Conservation (phyloP, 2,888 invertebrate genomes). For the Drosophila bunnanda region DNA sequence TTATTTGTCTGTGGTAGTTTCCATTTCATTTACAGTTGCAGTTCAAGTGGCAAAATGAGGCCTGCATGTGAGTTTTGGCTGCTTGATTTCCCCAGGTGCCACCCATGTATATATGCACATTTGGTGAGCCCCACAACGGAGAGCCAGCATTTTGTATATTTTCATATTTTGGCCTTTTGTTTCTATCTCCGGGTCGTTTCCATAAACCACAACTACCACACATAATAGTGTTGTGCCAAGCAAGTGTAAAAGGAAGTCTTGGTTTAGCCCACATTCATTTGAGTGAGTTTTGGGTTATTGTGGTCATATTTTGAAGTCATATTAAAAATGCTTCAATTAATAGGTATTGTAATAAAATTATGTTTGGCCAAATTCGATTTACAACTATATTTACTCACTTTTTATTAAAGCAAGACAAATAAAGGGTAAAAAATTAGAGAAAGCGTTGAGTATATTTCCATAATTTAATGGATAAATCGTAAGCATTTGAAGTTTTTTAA, state of each 20-base stretch:
- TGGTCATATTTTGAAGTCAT: background rate
- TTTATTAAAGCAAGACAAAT: background rate
- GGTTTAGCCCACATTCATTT: background rate
- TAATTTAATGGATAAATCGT: no score
- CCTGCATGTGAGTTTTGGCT: conserved; percentile 56
- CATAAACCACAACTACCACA: conserved; percentile 10
- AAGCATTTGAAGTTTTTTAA: no score
- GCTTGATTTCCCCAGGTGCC: conserved; percentile 78
- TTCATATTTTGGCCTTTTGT: conserved; percentile 68
- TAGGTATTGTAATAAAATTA: background rate
- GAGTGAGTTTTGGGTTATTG: background rate
- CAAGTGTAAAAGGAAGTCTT: conserved; percentile 1
- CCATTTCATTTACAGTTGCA: conserved; percentile 72
- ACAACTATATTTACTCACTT: no score
- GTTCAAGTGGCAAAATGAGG: conserved; percentile 56
- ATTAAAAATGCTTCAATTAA: background rate
- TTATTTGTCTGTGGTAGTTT: conserved; percentile 72
- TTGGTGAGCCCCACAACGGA: conserved; percentile 40
- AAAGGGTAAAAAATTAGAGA: background rate
- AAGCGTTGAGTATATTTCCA: no score
- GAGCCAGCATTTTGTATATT: conserved; percentile 57
- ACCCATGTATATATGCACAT: conserved; percentile 12
- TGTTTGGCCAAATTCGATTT: background rate
- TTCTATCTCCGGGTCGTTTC: conserved; percentile 38
- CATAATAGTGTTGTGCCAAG: background rate